Evolutionary conservation across 37 sponge, comb jelly and placozoan species (phyloP).

Genomic region (Tethya wilhelma): DNA sequence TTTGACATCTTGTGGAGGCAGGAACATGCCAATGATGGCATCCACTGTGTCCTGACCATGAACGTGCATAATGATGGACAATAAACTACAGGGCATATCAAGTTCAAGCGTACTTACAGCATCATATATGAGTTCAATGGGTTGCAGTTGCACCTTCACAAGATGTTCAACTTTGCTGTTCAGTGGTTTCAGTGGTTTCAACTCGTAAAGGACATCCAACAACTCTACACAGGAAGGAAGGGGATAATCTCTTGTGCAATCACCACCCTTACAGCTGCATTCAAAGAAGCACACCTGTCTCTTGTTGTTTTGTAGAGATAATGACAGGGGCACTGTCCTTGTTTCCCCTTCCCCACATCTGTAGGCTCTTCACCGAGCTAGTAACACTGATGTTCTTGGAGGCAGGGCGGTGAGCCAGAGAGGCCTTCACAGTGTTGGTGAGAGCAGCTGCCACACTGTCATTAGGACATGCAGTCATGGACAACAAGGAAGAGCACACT

Average conservation of each 20-base stretch:
- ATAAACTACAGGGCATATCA: neutral
- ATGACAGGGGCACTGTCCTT: constrained; percentile 14
- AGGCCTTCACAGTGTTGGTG: neutral
- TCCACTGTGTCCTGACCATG: constrained; percentile 68
- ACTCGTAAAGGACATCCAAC: constrained; percentile 64
- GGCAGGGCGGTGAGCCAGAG: constrained; percentile 12
- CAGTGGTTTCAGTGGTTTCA: constrained; percentile 73
- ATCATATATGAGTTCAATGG: constrained; percentile 70
- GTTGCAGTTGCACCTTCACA: constrained; percentile 36
- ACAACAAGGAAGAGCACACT: no score
- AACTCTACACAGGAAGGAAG: neutral
- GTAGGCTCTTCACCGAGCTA: neutral
- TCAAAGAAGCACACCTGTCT: constrained; percentile 5
- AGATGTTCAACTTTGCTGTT: constrained; percentile 48
- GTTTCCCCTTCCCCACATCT: constrained; percentile 3
- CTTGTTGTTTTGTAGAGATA: neutral
- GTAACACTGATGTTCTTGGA: constrained; percentile 22
- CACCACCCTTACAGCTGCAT: neutral
- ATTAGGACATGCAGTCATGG: no score
- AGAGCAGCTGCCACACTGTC: no score
- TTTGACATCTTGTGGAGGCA: constrained; percentile 59
- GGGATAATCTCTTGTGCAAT: neutral
- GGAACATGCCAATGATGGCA: constrained; percentile 69
- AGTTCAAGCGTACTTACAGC: constrained; percentile 44
- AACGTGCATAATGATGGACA: neutral